Evolutionary conservation across 2,113 vertebrate species (phyloP).

Genomic region (Oreocharis arfaki): DNA sequence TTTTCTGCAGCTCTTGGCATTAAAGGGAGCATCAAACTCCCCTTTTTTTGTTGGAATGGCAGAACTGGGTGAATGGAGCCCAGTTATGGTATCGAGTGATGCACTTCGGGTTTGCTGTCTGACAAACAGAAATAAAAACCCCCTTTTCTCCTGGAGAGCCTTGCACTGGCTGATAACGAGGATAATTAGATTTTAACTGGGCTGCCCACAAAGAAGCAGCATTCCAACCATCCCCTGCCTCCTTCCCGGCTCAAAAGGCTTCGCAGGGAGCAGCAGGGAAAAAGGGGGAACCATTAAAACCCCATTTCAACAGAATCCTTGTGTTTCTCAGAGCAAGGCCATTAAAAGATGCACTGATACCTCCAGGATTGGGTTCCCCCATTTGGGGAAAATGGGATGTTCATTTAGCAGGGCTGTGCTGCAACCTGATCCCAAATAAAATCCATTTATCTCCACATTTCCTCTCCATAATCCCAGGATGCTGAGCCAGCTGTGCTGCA

Average conservation of each 20-base stretch:
- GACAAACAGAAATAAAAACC: not conserved
- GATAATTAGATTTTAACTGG: conserved; percentile 18
- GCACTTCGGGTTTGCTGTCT: not conserved
- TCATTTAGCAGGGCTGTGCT: not conserved
- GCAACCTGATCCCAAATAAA: not conserved
- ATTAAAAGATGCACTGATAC: not conserved
- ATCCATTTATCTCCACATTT: rapidly evolving
- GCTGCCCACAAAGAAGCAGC: not conserved
- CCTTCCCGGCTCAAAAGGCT: not conserved
- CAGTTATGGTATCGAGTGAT: not conserved
- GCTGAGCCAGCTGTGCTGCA: not conserved
- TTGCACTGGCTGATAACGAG: not conserved
- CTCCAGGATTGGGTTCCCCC: not conserved
- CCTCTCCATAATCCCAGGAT: rapidly evolving
- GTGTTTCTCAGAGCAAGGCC: not conserved
- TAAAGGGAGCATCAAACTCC: not conserved
- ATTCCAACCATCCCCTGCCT: not conserved
- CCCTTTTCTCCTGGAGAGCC: not conserved
- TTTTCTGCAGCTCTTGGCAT: not conserved
- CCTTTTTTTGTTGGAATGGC: not conserved
- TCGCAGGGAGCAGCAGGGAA: not conserved
- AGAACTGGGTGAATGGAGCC: not conserved
- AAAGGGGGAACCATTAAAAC: not conserved
- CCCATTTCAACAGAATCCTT: conserved; percentile 14
- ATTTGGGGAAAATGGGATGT: not conserved